Conservation (phyloP, 1,140 invertebrate species). For the Scaptodrosophila lebanonensis region DNA sequence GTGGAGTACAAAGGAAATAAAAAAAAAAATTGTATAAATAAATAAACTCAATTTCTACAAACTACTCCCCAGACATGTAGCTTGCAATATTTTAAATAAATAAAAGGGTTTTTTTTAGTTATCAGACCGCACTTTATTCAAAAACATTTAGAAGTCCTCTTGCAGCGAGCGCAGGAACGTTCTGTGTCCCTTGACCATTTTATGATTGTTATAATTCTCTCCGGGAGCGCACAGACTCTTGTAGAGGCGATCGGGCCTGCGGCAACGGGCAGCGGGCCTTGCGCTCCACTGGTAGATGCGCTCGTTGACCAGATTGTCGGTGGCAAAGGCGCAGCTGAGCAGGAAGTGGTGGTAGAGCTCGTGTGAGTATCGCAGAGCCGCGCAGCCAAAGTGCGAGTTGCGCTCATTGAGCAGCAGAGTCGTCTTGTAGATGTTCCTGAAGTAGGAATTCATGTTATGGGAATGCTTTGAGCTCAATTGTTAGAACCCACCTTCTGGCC, state of each 20-base stretch:
- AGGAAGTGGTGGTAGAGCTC: neutral
- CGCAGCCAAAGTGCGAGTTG: conserved; percentile 31
- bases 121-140: neutral
- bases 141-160: neutral
- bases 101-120: too few species aligned
- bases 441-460: neutral
- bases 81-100: too few species aligned
- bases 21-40: too few species aligned
- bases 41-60: too few species aligned
- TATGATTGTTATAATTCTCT: conserved; percentile 6
- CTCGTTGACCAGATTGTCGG: conserved; percentile 9
- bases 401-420: conserved; percentile 25
- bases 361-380: neutral
- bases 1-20: too few species aligned
- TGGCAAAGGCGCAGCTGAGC: conserved; percentile 31
- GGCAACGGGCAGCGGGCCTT: neutral
- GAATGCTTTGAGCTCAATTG: neutral
- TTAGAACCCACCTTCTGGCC: too few species aligned
- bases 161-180: conserved; percentile 10
- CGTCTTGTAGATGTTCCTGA: neutral
- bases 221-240: conserved; percentile 9
- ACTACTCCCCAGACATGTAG: too few species aligned
- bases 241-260: conserved; percentile 1
- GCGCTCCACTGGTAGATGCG: conserved; percentile 25
- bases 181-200: neutral